Evolutionary conservation across 2,797 vertebrate genomes (phyloP).

Genomic region (Apogon hyalosoma): DNA sequence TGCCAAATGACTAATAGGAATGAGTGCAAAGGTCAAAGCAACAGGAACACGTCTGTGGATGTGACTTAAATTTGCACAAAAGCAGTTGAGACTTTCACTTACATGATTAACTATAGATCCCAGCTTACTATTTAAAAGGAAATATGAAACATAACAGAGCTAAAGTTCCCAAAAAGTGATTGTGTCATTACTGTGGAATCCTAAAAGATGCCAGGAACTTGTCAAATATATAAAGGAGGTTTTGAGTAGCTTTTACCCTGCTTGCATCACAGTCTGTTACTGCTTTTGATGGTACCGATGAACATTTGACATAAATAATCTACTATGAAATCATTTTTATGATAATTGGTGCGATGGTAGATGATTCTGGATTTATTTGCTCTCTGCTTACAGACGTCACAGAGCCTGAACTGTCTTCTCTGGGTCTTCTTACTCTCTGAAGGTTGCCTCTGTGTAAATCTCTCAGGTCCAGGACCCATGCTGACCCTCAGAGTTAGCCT

Average conservation of each 20-base stretch:
- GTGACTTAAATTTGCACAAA: conserved; percentile 54
- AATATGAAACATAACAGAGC: conserved; percentile 57
- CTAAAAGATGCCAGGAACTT: conserved; percentile 75
- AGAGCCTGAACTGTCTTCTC: conserved; percentile 35
- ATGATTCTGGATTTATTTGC: neutral
- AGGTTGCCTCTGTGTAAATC: conserved; percentile 70
- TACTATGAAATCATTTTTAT: neutral
- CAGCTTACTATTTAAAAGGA: conserved; percentile 55
- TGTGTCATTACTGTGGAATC: conserved; percentile 78
- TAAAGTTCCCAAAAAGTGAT: conserved; percentile 70
- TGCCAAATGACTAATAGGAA: conserved; percentile 71
- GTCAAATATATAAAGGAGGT: conserved; percentile 75
- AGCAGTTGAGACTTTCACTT: conserved; percentile 44
- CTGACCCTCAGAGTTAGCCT: conserved; percentile 81
- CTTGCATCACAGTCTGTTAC: conserved; percentile 58
- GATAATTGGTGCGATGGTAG: conserved; percentile 17
- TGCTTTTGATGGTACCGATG: conserved; percentile 41
- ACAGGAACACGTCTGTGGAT: conserved; percentile 73
- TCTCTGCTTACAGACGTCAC: conserved; percentile 29
- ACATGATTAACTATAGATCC: conserved; percentile 44
- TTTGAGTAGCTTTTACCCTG: conserved; percentile 65
- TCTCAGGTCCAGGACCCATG: conserved; percentile 65
- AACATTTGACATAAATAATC: conserved; percentile 23
- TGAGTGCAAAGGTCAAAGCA: conserved; percentile 74
- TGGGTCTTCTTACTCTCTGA: conserved; percentile 40